A percentile compares a stretch with the other conserved stretches of the same genome.
phyloP scores from a whole-genome alignment of 1,140 invertebrate genomes.

The Euwallacea similis region DNA sequence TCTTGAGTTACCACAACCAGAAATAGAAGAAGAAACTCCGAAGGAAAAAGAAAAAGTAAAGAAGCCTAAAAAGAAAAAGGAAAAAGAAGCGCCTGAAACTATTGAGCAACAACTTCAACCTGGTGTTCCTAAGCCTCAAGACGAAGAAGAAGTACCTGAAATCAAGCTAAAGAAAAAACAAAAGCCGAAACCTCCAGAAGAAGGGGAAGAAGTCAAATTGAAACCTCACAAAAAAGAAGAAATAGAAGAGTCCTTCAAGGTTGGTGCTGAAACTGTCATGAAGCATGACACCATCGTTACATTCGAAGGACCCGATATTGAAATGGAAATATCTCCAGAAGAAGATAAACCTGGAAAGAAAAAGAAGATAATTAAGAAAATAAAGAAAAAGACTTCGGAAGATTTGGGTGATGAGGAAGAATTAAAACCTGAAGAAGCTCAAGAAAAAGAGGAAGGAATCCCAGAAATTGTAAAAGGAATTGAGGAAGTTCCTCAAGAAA shows the following conservation, averaged over 20 bases:
- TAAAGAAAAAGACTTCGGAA: conserved; percentile 46
- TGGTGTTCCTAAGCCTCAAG: conserved; percentile 42
- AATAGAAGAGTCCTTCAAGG: conserved; percentile 43
- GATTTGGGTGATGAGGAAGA: conserved; percentile 55
- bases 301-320: conserved; percentile 37
- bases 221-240: conserved; percentile 58
- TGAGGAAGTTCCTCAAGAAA: conserved; percentile 48
- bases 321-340: conserved; percentile 36
- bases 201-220: conserved; percentile 56
- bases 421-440: conserved; percentile 48
- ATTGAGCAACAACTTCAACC: conserved; percentile 43
- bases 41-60: conserved; percentile 43
- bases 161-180: conserved; percentile 58
- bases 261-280: conserved; percentile 31
- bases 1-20: conserved; percentile 42
- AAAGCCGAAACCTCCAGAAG: conserved; percentile 57
- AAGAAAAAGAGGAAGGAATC: conserved; percentile 52
- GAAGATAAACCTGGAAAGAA: conserved; percentile 27
- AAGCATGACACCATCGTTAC: conserved; percentile 30
- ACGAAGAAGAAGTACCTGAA: conserved; percentile 47
- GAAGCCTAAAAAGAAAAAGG: conserved; percentile 42
- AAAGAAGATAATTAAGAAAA: conserved; percentile 49
- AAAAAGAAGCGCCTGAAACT: conserved; percentile 44
- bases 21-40: conserved; percentile 39
- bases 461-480: conserved; percentile 38